Base-by-base conservation (phyloP, 2,888 invertebrate genomes). In the Drosophila flavopinicola region DNA sequence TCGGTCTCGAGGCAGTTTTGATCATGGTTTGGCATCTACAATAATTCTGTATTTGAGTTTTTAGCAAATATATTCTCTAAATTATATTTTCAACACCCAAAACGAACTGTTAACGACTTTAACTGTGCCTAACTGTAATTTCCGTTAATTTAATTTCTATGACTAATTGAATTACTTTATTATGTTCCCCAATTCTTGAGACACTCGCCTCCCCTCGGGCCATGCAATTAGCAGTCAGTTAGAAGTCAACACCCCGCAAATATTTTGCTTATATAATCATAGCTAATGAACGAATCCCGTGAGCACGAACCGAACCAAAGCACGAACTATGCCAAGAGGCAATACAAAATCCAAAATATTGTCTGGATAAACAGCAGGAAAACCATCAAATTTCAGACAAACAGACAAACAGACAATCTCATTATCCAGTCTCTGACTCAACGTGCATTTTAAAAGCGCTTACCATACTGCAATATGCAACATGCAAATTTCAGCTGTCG, bases 191-290 rank as follows among this genome's bases (percentile, higher is more conserved):
- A 45, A 13, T 49, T 56, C 39, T 60, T 23, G 9, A 38, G 51
- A 41, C 57, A 52, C 37, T 47, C 49, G 15, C 5, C 37, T n/a
- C 13, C 42, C 75, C 54, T 32, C 10, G 47, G 49, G 77, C 57
- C 51, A 70, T 38, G 29, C 65, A 57, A 74, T 77, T 58, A 70
- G 11, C 67, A 57, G 17, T 39, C 63, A 56, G 69, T 59, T 76
- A 67, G 63, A 76, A 74, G 79, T 75, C 75, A 85, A 78, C 67
- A 72, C 82, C 54, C 82, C 54, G 66, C 66, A 39, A 71, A 74
- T 65, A 49, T 85, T 78, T 69, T 54, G 54, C 67, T 85, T 85
- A 82, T 80, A 82, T 85, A 79, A 79, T 82, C 70, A 56, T 41
- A 52, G 66, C 64, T 79, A 78, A 78, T 84, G 59, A 75, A 69